Percentiles rank a stretch among this genome's conserved stretches.
Conservation (phyloP, 2,797 vertebrate species). For the Ceryle rudis region DNA sequence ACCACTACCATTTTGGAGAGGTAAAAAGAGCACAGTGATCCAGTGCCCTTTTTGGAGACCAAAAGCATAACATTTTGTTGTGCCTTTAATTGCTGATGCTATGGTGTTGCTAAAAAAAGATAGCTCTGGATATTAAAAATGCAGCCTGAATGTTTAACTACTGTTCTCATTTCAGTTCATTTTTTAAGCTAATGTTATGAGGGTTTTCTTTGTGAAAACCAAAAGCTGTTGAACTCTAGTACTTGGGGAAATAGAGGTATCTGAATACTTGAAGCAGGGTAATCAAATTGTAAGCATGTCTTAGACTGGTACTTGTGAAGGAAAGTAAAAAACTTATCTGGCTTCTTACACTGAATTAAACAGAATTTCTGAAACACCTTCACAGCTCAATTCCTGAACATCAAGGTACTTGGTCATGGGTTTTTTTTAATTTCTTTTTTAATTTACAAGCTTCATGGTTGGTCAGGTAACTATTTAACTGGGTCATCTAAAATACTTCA, state of each 20-base stretch:
- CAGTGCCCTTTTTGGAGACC: not conserved
- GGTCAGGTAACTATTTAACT: not conserved
- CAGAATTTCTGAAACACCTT: not conserved
- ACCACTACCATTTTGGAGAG: constrained; percentile 84
- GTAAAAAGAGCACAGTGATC: constrained; percentile 69
- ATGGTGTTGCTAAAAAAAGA: not conserved
- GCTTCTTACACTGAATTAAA: not conserved
- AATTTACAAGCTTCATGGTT: not conserved
- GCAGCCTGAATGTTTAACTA: not conserved
- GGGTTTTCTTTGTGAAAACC: not conserved
- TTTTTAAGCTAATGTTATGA: not conserved
- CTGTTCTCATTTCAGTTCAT: not conserved
- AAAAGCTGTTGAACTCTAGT: not conserved
- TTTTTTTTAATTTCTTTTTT: not conserved
- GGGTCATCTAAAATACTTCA: constrained; percentile 7
- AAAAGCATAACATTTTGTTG: not conserved
- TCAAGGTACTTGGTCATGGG: not conserved
- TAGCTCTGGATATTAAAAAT: not conserved
- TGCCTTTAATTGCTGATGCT: not conserved
- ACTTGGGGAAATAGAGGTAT: not conserved
- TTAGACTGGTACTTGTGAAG: not conserved
- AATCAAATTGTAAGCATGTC: not conserved
- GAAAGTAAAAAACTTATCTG: not conserved
- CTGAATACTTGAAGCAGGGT: not conserved
- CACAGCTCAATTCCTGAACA: not conserved